Evolutionary conservation across 64 coral and sea anemone species (phyloP).

Genomic region (Actinia tenebrosa): DNA sequence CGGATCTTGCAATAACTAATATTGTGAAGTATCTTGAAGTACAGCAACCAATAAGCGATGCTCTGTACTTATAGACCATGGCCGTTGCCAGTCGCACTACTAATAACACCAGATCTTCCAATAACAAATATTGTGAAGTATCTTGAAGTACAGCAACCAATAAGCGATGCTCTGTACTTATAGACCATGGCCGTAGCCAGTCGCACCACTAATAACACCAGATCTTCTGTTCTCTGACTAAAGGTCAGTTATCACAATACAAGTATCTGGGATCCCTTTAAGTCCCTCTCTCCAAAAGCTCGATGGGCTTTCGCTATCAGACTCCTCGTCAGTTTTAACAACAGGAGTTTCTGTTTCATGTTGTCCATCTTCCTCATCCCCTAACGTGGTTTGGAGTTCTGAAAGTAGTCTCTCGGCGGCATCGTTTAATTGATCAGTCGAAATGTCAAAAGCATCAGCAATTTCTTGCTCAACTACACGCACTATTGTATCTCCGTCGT

Average conservation of each 20-base stretch:
- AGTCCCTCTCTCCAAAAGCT: conserved; percentile 54
- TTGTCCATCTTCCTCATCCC: conserved; percentile 20
- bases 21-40: too few species aligned
- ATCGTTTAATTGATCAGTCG: conserved; percentile 73
- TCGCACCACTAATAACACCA: neutral
- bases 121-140: too few species aligned
- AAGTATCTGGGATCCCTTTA: conserved; percentile 54
- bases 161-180: too few species aligned
- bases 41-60: too few species aligned
- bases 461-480: conserved; percentile 88
- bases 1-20: neutral
- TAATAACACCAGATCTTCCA: too few species aligned
- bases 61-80: too few species aligned
- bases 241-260: conserved; percentile 78
- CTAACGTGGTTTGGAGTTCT: conserved; percentile 44
- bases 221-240: conserved; percentile 14
- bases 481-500: conserved; percentile 72
- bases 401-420: conserved; percentile 74
- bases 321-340: neutral
- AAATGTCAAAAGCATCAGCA: conserved; percentile 89
- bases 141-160: neutral
- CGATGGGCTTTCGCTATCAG: conserved; percentile 30
- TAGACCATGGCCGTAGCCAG: neutral
- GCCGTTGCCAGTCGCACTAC: too few species aligned
- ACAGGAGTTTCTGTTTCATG: neutral